Evolutionary conservation across 2,888 invertebrate species (phyloP), one percentile per base, ranked within the genome.

Genomic region (Luperina nickerlii): DNA sequence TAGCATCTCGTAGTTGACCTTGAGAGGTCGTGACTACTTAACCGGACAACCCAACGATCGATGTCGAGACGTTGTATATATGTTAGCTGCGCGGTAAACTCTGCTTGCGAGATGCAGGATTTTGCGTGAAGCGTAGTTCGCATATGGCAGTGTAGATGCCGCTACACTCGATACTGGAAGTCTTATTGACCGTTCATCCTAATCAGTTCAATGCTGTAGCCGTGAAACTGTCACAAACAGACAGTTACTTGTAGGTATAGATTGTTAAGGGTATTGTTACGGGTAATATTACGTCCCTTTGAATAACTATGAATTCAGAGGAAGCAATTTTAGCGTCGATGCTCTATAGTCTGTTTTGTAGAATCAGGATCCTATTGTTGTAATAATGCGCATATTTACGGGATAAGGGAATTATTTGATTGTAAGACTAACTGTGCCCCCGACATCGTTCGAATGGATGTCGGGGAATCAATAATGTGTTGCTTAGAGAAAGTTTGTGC

Each of bases 251-350:
- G n/a, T 51, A 51, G 57, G 54, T 80, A 65, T 74, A 74, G 45
- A 73, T 73, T 54, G 38, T 67, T 32, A 63, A 63, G 27, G 67
- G n/a, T 71, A 76, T 71, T 80, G 70, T 83, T 45, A 67, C 32
- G 62, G 54, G 32, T 65, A 24, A 70, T 54, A 70, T 38, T 54
- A 38, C 54, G 27, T 69, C 38, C 27, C 68, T 60, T 74, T 60
- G 67, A 78, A 71, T 51, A 68, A 20, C 9, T n/a, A 57, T 81
- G 38, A 74, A 74, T 60, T 54, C 9, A 2, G 48, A 38, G 45
- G 62, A 78, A 82, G 74, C 57, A 63, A 82, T 82, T 78, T 63
- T 78, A 78, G 38, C 70, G 27, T 63, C 57, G 20, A 73, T 62
- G 57, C 15, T 71, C 48, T 68, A 48, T 71, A 8, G 38, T 24